Conservation (phyloP, 1,140 invertebrate species). For the Probaryconus sp. region DNA sequence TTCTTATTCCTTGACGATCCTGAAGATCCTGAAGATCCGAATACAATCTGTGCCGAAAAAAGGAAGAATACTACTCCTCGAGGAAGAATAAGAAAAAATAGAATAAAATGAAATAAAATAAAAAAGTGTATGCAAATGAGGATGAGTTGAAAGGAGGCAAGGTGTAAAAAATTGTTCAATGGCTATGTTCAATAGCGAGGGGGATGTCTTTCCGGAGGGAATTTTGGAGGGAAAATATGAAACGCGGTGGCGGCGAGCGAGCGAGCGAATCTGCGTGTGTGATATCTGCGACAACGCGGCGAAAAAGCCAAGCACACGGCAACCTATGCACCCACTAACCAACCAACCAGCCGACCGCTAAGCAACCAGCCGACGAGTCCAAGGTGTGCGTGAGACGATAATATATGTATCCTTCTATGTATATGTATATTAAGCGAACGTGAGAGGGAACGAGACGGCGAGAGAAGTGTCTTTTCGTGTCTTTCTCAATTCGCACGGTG, state of each 20-base stretch:
- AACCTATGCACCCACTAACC: constrained; percentile 74
- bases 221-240: background rate
- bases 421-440: constrained; percentile 67
- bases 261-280: constrained; percentile 31
- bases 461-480: constrained; percentile 65
- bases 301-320: constrained; percentile 60
- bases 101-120: too few species aligned
- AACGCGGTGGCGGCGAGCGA: background rate
- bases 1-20: too few species aligned
- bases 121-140: too few species aligned
- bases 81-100: too few species aligned
- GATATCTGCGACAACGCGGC: constrained; percentile 50
- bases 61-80: too few species aligned
- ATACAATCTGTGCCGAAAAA: too few species aligned
- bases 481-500: constrained; percentile 39
- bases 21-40: too few species aligned
- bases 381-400: constrained; percentile 70
- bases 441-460: constrained; percentile 67
- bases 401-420: constrained; percentile 66
- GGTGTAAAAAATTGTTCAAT: too few species aligned
- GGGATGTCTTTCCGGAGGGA: background rate
- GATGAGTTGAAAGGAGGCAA: too few species aligned
- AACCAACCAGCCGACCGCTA: constrained; percentile 59
- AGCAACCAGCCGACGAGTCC: constrained; percentile 57
- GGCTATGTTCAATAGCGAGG: too few species aligned